Base-by-base conservation (phyloP, 2,113 vertebrate genomes). In the Semnornis frantzii region DNA sequence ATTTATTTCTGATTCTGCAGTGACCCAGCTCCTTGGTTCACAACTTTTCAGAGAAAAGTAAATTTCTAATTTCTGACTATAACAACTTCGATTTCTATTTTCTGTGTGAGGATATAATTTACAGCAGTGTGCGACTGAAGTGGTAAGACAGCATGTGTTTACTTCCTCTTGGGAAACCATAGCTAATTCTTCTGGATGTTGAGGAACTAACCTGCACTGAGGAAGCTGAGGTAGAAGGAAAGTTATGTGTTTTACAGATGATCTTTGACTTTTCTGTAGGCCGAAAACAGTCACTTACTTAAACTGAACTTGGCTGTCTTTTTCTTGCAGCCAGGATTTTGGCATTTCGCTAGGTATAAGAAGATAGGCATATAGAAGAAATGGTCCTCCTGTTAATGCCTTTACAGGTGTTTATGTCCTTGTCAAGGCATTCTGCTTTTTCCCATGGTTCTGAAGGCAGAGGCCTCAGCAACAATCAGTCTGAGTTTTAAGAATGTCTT, bases 81-180 rank as follows among this genome's bases (percentile, higher is more conserved):
- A 24, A 63, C 42, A 78, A 9, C 9, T 9, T 8, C 25, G 17
- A 50, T 66, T 80, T 89, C 30, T 69, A 9, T 80, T 46, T 77
- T 8, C 15, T 82, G 9, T 23, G 16, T 0, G 0, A 4, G 9
- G 12, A 16, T 90, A 20, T 68, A 0, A 27, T 63, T 75, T 70
- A 39, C 65, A 13, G 27, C 13, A 58, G 12, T 5, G 18, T 4
- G 0, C 69, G 66, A 2, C 1, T 80, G 20, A 70, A 70, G 23
- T 19, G 34, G 31, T 73, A 69, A 76, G 68, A 21, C 9, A 7
- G 7, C 2, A 3, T 58, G 54, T 30, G 16, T 83, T 64, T 78
- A 18, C 68, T 72, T 77, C 27, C 27, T 62, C 13, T 39, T 76
- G 44, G 57, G 46, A 31, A 39, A 33, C 37, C 60, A 5, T 34